phyloP scores from a whole-genome alignment of 2,113 vertebrate genomes.

The Sporophila hypoxantha region DNA sequence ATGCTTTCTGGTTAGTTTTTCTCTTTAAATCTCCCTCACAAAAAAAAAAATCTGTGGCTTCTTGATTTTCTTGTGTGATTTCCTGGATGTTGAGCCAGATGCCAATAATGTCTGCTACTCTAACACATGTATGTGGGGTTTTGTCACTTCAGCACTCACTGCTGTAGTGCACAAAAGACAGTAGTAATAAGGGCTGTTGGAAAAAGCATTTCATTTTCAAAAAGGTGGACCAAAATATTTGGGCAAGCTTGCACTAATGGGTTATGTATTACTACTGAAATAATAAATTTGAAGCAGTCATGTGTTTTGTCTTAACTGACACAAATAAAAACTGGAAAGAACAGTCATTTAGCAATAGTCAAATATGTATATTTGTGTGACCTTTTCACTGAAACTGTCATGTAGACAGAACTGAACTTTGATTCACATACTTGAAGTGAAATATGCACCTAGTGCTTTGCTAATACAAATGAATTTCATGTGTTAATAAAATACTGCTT shows the following conservation, averaged over 20 bases:
- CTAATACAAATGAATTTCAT: background rate
- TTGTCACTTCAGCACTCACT: background rate
- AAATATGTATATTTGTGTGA: background rate
- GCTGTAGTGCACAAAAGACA: background rate
- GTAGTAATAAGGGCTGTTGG: background rate
- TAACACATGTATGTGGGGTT: background rate
- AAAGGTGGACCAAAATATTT: background rate
- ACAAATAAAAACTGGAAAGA: background rate
- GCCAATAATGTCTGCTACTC: rapidly evolving
- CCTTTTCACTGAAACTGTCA: background rate
- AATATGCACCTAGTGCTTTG: background rate
- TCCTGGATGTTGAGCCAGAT: background rate
- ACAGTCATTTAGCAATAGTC: background rate
- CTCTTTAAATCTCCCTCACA: background rate
- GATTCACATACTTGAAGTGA: background rate
- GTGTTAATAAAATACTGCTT: background rate
- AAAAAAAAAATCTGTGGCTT: rapidly evolving
- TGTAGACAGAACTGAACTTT: background rate
- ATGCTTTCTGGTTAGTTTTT: background rate
- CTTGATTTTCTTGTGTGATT: background rate
- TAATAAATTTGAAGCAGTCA: background rate
- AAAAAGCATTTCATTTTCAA: background rate
- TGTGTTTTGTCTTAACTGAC: background rate
- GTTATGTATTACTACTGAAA: background rate
- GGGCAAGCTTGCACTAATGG: background rate